Conservation (phyloP, 2,797 vertebrate species). For the Zonotrichia albicollis region DNA sequence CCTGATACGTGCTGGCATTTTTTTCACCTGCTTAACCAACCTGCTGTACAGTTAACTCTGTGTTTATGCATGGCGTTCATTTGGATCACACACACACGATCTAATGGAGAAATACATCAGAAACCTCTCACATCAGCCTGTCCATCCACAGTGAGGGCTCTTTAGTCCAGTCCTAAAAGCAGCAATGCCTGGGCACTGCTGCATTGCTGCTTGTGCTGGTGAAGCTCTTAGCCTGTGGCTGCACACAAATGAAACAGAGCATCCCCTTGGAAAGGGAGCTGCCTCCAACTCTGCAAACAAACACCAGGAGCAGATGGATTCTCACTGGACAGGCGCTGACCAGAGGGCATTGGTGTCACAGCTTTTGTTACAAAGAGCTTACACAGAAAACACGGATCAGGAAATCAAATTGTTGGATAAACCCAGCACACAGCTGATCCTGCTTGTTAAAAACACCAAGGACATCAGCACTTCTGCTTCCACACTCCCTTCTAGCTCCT, state of each 20-base stretch:
- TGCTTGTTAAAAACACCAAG: neutral
- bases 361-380: neutral
- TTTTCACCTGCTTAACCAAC: neutral
- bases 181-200: neutral
- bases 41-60: neutral
- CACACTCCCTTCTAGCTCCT: neutral
- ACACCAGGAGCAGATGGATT: neutral
- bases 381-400: neutral
- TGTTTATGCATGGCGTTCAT: neutral
- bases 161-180: neutral
- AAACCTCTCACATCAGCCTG: neutral
- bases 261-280: neutral
- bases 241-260: neutral
- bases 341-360: neutral
- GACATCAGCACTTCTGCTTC: neutral
- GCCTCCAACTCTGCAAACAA: neutral
- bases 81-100: rapidly evolving
- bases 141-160: rapidly evolving
- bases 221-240: neutral
- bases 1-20: neutral
- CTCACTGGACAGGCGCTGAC: neutral
- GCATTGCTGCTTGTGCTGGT: neutral
- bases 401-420: neutral
- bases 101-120: neutral
- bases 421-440: neutral